Evolutionary conservation across 2,113 vertebrate species (phyloP).

Genomic region (Alouatta palliata): DNA sequence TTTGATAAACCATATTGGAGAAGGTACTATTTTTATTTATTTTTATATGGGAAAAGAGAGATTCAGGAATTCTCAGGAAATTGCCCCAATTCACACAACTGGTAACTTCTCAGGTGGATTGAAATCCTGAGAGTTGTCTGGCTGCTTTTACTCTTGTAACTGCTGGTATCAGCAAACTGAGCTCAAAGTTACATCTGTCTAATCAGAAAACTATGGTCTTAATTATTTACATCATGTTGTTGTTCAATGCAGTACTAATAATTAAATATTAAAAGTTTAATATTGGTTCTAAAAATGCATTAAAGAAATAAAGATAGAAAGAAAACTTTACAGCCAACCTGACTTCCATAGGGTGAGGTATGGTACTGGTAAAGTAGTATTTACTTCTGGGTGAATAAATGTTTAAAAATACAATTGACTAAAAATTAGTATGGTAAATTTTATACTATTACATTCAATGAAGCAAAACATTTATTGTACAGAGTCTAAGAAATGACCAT

Average conservation of each 20-base stretch:
- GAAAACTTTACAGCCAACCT: background rate
- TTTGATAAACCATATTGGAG: background rate
- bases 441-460: background rate
- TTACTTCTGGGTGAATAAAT: background rate
- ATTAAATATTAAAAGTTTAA: background rate
- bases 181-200: background rate
- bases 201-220: background rate
- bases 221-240: background rate
- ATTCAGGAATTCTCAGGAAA: background rate
- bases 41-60: background rate
- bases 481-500: background rate
- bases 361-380: background rate
- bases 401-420: background rate
- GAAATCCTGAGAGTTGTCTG: background rate
- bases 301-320: background rate
- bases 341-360: background rate
- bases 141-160: background rate
- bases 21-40: background rate
- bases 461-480: background rate
- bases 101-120: background rate
- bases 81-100: background rate
- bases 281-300: background rate
- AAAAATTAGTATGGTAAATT: background rate
- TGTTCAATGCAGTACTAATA: background rate
- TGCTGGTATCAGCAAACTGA: background rate